phyloP scores from a whole-genome alignment of 2,888 invertebrate species.

The Cantharis nigra region DNA sequence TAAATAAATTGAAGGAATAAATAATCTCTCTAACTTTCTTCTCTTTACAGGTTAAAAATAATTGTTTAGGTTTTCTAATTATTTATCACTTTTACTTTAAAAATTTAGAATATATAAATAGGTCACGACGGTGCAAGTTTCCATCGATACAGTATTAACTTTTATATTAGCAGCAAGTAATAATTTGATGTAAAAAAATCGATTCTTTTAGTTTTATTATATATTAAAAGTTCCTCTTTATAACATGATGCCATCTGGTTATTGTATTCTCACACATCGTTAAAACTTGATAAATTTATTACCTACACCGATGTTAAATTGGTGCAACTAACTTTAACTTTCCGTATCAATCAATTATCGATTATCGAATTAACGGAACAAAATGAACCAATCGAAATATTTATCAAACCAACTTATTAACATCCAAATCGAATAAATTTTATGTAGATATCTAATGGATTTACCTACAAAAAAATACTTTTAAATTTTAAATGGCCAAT shows the following conservation, averaged over 20 bases:
- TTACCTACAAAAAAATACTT: not conserved
- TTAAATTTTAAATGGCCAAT: too few relatives aligned
- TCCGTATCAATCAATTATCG: not conserved
- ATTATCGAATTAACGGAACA: not conserved
- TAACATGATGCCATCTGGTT: not conserved
- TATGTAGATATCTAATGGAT: too few relatives aligned
- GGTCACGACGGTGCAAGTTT: not conserved
- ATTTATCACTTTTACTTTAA: not conserved
- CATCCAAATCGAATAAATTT: not conserved
- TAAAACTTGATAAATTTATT: not conserved
- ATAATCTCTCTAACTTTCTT: constrained; percentile 1
- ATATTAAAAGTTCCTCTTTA: not conserved
- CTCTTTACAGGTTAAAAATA: not conserved
- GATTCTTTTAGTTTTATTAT: not conserved
- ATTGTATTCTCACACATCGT: not conserved
- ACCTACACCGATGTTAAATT: not conserved
- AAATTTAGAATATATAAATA: not conserved
- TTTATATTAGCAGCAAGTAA: not conserved
- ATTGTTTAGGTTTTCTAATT: not conserved
- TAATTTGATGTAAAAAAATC: not conserved
- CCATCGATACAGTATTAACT: not conserved
- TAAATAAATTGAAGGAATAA: not conserved
- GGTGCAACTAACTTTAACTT: not conserved
- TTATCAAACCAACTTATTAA: not conserved
- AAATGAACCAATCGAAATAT: not conserved